phyloP scores from a whole-genome alignment of 2,888 invertebrate species.

The Lepidocyrtinus sp. region DNA sequence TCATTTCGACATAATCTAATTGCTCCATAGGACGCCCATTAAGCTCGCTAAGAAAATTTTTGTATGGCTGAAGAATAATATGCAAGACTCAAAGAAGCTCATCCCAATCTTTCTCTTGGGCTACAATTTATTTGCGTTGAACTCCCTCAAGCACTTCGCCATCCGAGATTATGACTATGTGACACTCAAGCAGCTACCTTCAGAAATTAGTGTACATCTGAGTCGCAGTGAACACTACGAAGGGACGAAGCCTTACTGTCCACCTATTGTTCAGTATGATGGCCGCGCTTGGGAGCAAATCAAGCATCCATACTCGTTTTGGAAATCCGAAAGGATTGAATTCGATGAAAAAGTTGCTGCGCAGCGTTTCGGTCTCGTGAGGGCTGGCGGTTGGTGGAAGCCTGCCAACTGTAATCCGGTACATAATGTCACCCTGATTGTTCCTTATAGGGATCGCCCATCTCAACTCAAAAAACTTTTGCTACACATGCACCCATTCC shows the following conservation, averaged over 20 bases:
- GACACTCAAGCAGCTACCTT: conserved; percentile 55
- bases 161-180: conserved; percentile 51
- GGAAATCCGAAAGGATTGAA: conserved; percentile 53
- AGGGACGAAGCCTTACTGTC: conserved; percentile 50
- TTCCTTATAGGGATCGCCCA: conserved; percentile 68
- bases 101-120: conserved; percentile 51
- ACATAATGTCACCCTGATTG: conserved; percentile 77
- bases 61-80: conserved; percentile 22
- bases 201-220: conserved; percentile 48
- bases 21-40: background rate
- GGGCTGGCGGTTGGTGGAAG: conserved; percentile 83
- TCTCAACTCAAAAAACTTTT: conserved; percentile 74
- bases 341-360: conserved; percentile 57
- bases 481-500: conserved; percentile 74
- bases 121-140: conserved; percentile 55
- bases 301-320: conserved; percentile 56
- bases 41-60: background rate
- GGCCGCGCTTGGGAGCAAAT: conserved; percentile 50
- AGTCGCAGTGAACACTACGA: conserved; percentile 46
- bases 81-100: conserved; percentile 51
- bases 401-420: conserved; percentile 85
- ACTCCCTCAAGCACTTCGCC: conserved; percentile 53
- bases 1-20: background rate
- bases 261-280: conserved; percentile 52
- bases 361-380: conserved; percentile 67